A percentile compares a stretch with the other conserved stretches of the same genome.
phyloP scores from a whole-genome alignment of 2,113 vertebrate species.

The Archilochus colubris region DNA sequence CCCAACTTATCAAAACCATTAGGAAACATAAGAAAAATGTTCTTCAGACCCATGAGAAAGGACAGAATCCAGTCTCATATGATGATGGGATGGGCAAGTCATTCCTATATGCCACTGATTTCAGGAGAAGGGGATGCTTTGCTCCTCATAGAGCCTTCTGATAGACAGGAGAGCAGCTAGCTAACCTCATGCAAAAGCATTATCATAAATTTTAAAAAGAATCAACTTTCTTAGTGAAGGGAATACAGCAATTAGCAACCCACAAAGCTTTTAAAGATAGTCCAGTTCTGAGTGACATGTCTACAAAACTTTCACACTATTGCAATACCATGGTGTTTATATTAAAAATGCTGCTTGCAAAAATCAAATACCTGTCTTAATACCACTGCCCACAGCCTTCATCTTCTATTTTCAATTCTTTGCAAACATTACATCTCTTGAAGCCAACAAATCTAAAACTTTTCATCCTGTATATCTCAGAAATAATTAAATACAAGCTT shows the following conservation, averaged over 20 bases:
- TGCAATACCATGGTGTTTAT: neutral
- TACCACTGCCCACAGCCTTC: neutral
- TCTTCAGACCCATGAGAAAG: rapidly evolving
- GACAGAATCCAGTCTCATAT: neutral
- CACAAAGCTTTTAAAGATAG: neutral
- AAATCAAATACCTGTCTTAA: neutral
- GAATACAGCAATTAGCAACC: neutral
- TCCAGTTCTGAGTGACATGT: neutral
- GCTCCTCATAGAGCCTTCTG: neutral
- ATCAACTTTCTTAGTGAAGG: neutral
- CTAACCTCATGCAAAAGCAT: neutral
- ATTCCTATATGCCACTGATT: neutral
- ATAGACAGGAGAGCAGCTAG: neutral
- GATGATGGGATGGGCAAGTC: neutral
- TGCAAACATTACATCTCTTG: neutral
- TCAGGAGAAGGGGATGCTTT: neutral
- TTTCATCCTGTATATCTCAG: neutral
- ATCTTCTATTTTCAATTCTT: neutral
- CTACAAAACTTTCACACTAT: neutral
- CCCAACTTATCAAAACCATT: neutral
- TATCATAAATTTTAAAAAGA: neutral
- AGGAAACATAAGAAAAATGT: neutral
- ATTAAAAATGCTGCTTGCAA: neutral
- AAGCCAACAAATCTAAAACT: neutral
- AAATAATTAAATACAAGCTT: neutral